Evolutionary conservation across 2,888 invertebrate genomes (phyloP), one percentile per base, ranked within the genome.

Genomic region (Spodoptera picta): DNA sequence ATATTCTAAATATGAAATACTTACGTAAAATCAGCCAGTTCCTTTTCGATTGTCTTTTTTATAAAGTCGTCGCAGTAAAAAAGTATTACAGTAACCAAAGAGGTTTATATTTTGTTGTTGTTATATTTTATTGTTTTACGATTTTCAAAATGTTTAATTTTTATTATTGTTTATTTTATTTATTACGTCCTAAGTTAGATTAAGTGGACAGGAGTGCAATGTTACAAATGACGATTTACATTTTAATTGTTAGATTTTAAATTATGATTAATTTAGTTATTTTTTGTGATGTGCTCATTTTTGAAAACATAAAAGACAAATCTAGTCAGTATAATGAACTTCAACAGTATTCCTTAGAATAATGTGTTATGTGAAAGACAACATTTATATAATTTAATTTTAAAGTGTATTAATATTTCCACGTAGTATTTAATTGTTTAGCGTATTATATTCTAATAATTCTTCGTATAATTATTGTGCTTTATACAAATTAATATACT

Each of bases 311-410:
- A 83, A 84, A 86, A 87, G 81, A 86, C 81, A 84, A 74, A 78
- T 86, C 89, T 89, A 89, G 89, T 89, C 89, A 87, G 75, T 82
- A 80, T 78, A 78, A 53, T 66, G 46, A 69, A 80, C 67, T 77
- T 69, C 65, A 76, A 70, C 81, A 86, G 83, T 84, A 86, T 84
- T 85, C 68, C 65, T 70, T 53, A 70, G 58, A 56, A 70, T 73
- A 75, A 69, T 65, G 54, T 49, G 71, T 73, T 54, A 71, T 65
- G 41, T 67, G 47, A 60, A 61, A 52, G 36, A 52, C 64, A 65
- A 45, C 24, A 46, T 24, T 52, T 60, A 58, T 62, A 57, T 64
- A 58, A 61, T 73, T 49, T 60, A 60, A 63, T 59, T 55, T 63
- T 50, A 60, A 56, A 73, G 60, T 54, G 62, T 42, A 49, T 58